These are phyloP conservation scores for Lytechinus pictus DNA, from an alignment of 35 echinoderm and acorn worm species.

Conservation along the genomic window DNA sequence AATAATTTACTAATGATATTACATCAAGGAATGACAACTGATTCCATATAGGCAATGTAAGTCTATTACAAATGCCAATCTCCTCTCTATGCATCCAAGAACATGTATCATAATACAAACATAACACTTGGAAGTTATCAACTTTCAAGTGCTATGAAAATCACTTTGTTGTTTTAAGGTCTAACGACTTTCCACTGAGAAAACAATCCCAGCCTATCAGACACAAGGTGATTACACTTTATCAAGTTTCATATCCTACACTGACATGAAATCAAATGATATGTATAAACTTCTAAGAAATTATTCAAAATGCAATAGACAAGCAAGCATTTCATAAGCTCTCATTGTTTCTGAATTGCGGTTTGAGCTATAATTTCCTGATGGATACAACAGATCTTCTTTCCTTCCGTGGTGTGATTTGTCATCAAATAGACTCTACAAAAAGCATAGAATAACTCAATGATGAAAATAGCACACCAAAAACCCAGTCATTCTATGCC, in stretches of 20 bases:
- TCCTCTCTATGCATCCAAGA: too few species aligned
- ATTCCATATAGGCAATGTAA: not conserved
- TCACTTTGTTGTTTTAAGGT: not conserved
- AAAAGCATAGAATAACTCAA: not conserved
- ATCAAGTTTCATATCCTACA: not conserved
- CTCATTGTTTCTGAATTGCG: slow-evolving; percentile 17
- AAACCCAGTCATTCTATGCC: not conserved
- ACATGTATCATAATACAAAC: not conserved
- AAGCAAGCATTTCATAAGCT: not conserved
- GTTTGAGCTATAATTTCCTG: slow-evolving; percentile 12
- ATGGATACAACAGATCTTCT: not conserved
- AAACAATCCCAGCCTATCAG: not conserved
- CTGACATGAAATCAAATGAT: not conserved
- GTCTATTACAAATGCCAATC: not conserved
- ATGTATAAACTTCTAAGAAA: not conserved
- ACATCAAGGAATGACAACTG: not conserved
- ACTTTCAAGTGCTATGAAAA: not conserved
- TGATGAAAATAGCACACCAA: not conserved
- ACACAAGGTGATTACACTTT: slow-evolving; percentile 1
- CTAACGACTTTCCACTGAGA: not conserved
- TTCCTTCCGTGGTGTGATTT: not conserved
- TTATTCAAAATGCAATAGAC: not conserved
- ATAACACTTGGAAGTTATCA: not conserved
- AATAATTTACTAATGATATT: not conserved
- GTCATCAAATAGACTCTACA: not conserved